Conservation (phyloP, 2,113 vertebrate genomes). For the Chaenogobius annularis region DNA sequence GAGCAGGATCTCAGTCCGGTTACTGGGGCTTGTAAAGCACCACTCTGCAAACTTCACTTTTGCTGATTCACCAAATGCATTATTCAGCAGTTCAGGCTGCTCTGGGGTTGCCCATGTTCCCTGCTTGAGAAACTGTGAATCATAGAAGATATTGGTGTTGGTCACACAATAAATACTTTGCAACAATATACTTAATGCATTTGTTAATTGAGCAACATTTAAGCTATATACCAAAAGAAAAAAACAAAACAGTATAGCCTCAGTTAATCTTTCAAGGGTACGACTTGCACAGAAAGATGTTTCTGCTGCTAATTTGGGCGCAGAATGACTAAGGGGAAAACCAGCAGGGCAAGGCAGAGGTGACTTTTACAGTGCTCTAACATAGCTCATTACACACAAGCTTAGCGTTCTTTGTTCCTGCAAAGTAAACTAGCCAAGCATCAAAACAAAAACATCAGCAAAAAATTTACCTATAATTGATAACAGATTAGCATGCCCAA, state of each 20-base stretch:
- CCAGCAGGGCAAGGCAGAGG: conserved; percentile 43
- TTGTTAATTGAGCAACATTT: neutral
- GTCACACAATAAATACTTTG: neutral
- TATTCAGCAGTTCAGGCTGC: conserved; percentile 64
- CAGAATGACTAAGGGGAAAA: conserved; percentile 63
- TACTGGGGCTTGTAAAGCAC: conserved; percentile 40
- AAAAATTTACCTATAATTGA: neutral
- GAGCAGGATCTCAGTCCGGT: conserved; percentile 34
- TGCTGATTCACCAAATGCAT: conserved; percentile 71
- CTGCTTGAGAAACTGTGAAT: conserved; percentile 26
- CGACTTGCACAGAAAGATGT: conserved; percentile 63
- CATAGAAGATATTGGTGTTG: conserved; percentile 12
- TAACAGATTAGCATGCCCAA: neutral
- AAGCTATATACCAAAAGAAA: conserved; percentile 2
- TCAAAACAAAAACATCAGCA: conserved; percentile 4
- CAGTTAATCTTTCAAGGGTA: conserved; percentile 54
- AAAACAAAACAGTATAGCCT: conserved; percentile 20
- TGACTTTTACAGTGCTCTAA: conserved; percentile 52
- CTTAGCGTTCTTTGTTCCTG: conserved; percentile 15
- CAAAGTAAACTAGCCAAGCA: neutral
- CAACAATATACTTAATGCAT: neutral
- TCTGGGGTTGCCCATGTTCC: conserved; percentile 31
- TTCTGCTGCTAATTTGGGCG: conserved; percentile 56
- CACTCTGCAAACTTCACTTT: conserved; percentile 39
- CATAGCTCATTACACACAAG: conserved; percentile 58